phyloP scores from a whole-genome alignment of 2,888 invertebrate genomes.

The Xylophagus ater region DNA sequence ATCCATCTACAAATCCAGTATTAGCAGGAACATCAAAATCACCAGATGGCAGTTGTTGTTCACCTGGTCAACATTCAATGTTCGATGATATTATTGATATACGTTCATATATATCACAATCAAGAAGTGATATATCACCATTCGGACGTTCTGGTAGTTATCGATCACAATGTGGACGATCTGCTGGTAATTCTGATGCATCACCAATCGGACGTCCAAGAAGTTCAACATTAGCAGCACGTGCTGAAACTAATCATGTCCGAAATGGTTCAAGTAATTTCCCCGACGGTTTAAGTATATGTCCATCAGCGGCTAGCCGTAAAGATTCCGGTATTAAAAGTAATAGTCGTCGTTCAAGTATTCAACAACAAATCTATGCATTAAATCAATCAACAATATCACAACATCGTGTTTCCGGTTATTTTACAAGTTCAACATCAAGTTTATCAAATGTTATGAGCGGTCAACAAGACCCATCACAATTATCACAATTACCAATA shows the following conservation, averaged over 20 bases:
- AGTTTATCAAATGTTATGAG: conserved; percentile 42
- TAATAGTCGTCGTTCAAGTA: conserved; percentile 73
- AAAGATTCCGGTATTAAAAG: conserved; percentile 83
- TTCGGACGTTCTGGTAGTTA: conserved; percentile 61
- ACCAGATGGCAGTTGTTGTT: conserved; percentile 36
- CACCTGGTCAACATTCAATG: conserved; percentile 42
- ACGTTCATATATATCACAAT: conserved; percentile 61
- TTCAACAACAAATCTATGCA: conserved; percentile 65
- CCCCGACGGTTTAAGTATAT: conserved; percentile 60
- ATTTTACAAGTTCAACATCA: conserved; percentile 78
- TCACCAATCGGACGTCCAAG: conserved; percentile 39
- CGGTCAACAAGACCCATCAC: conserved; percentile 21
- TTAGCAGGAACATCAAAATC: conserved; percentile 17
- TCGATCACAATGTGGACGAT: conserved; percentile 55
- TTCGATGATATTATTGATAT: conserved; percentile 59
- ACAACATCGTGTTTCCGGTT: conserved; percentile 75
- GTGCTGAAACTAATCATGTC: conserved; percentile 18
- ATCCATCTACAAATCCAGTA: conserved; percentile 18
- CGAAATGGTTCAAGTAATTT: conserved; percentile 20
- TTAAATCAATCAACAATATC: conserved; percentile 60
- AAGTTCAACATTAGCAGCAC: conserved; percentile 39
- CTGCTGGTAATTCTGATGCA: conserved; percentile 42
- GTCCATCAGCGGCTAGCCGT: conserved; percentile 67
- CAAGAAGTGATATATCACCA: conserved; percentile 58
- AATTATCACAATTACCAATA: conserved; percentile 37